Conservation (phyloP, 2,113 vertebrate species). For the Ancistrus triradiatus region DNA sequence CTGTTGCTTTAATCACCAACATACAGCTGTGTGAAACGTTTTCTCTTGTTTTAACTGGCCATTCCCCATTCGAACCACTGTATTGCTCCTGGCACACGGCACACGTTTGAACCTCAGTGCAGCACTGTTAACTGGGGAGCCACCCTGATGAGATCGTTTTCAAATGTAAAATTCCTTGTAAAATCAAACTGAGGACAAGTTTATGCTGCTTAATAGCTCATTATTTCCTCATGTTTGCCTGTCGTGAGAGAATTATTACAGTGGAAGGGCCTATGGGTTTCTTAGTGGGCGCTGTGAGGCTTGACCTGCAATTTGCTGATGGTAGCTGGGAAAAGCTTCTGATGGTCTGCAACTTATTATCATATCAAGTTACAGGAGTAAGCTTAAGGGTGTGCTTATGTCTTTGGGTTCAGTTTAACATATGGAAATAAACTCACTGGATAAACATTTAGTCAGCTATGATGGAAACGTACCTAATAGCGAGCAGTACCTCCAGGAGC, state of each 20-base stretch:
- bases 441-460: too few relatives aligned
- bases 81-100: constrained; percentile 15
- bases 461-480: too few relatives aligned
- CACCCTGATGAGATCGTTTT: constrained; percentile 14
- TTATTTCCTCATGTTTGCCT: constrained; percentile 16
- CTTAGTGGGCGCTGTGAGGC: not conserved
- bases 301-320: not conserved
- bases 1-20: constrained; percentile 29
- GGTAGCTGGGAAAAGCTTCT: not conserved
- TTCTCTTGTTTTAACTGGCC: constrained; percentile 32
- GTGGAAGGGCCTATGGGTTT: not conserved
- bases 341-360: not conserved
- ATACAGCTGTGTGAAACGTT: constrained; percentile 13
- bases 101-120: not conserved
- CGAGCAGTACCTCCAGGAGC: too few relatives aligned
- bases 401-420: too few relatives aligned
- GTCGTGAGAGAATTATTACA: constrained; percentile 12
- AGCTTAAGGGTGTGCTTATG: not conserved
- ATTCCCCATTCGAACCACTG: constrained; percentile 11
- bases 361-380: not conserved
- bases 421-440: too few relatives aligned
- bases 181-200: constrained; percentile 12
- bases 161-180: constrained; percentile 23
- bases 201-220: constrained; percentile 5
- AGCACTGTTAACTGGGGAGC: constrained; percentile 9